phyloP scores from a whole-genome alignment of 2,113 vertebrate genomes.

The Machaerirhynchus nigripectus region DNA sequence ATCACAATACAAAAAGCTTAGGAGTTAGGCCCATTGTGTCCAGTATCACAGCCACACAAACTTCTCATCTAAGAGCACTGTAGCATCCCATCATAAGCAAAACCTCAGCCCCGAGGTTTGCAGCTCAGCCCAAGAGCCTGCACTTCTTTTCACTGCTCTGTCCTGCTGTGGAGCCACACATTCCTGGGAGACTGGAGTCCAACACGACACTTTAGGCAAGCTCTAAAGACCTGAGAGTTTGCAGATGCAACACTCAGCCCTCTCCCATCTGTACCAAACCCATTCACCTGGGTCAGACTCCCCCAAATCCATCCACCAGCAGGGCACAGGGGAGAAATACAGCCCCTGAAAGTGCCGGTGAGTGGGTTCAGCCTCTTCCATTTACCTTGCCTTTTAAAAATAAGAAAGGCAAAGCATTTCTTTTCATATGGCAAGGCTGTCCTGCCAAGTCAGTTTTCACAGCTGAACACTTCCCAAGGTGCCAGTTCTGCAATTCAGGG shows the following conservation, averaged over 20 bases:
- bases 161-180: not conserved
- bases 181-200: not conserved
- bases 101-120: not conserved
- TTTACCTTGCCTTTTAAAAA: constrained; percentile 3
- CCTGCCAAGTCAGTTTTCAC: constrained; percentile 60
- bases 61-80: not conserved
- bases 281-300: not conserved
- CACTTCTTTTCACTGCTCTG: not conserved
- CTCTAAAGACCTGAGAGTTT: not conserved
- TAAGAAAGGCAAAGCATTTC: constrained; percentile 13
- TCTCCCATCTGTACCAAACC: not conserved
- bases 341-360: not conserved
- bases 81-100: not conserved
- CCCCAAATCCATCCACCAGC: not conserved
- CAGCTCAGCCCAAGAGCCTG: not conserved
- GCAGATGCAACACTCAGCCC: not conserved
- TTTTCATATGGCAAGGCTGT: not conserved
- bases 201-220: rapidly evolving
- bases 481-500: constrained; percentile 60
- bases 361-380: not conserved
- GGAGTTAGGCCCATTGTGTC: not conserved
- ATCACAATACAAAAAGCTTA: not conserved
- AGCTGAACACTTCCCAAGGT: constrained; percentile 67
- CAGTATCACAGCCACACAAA: not conserved
- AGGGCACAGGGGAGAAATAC: not conserved